phyloP scores from a whole-genome alignment of 2,797 vertebrate genomes.

The Adrianichthys oophorus region DNA sequence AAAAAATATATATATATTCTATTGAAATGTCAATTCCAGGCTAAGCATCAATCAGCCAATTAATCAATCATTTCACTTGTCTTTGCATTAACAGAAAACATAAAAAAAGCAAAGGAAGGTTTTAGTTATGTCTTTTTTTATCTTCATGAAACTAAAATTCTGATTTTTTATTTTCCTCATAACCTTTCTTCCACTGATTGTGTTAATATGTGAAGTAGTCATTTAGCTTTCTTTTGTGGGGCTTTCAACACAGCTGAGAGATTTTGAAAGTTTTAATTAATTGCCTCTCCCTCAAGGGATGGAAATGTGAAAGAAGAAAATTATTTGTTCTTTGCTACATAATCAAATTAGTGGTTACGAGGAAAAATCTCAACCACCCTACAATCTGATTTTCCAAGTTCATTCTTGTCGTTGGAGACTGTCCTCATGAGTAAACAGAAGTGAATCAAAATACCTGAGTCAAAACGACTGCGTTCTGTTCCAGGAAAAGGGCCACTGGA shows the following conservation, averaged over 20 bases:
- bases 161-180: no score
- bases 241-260: conserved; percentile 16
- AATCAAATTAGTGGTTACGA: conserved; percentile 52
- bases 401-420: conserved; percentile 12
- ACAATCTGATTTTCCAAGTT: conserved; percentile 23
- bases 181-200: background rate
- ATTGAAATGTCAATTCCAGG: background rate
- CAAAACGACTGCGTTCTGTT: conserved; percentile 48
- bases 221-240: background rate
- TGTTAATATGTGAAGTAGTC: background rate
- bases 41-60: background rate
- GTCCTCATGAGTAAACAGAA: conserved; percentile 29
- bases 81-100: no score
- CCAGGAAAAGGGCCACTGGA: conserved; percentile 38
- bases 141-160: no score
- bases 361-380: conserved; percentile 18
- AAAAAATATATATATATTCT: background rate
- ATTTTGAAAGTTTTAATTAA: conserved; percentile 28
- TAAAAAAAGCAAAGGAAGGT: no score
- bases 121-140: no score
- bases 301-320: conserved; percentile 35
- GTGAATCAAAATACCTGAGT: conserved; percentile 34
- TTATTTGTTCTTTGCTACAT: conserved; percentile 42
- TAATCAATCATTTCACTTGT: no score
- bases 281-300: conserved; percentile 28